Percentiles rank a stretch among this genome's conserved stretches.
These are phyloP conservation scores for Trissoscelio sp. DNA, from an alignment of 2,888 invertebrate genomes.

Conservation along the genomic window DNA sequence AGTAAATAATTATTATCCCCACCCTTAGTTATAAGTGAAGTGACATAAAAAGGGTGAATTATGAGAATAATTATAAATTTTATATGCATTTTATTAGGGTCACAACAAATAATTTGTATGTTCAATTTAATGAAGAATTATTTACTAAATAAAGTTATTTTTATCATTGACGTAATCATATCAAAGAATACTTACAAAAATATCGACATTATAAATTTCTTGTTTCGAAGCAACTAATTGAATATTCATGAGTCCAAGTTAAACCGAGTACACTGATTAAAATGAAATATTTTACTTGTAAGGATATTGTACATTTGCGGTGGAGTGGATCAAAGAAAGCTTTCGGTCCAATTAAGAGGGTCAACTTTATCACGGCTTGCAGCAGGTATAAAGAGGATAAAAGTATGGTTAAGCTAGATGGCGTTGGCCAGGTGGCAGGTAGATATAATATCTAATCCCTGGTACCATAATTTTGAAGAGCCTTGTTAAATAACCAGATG, in stretches of 20 bases:
- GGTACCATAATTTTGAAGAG: constrained; percentile 63
- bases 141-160: constrained; percentile 8
- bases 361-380: constrained; percentile 61
- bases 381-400: constrained; percentile 64
- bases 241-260: constrained; percentile 41
- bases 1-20: too few relatives aligned
- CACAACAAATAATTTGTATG: constrained; percentile 5
- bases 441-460: constrained; percentile 67
- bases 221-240: constrained; percentile 22
- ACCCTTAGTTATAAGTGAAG: too few relatives aligned
- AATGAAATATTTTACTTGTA: constrained; percentile 44
- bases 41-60: too few relatives aligned
- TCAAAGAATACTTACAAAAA: constrained; percentile 17
- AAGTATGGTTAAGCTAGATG: constrained; percentile 59
- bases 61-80: too few relatives aligned
- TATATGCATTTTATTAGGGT: too few relatives aligned
- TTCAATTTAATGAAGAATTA: background rate
- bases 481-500: constrained; percentile 65
- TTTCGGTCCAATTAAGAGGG: constrained; percentile 65
- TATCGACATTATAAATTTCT: constrained; percentile 23
- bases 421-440: constrained; percentile 64
- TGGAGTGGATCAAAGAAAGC: constrained; percentile 59
- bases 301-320: constrained; percentile 45
- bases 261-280: constrained; percentile 40
- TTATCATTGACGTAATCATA: background rate